Percentiles rank a stretch among this genome's conserved stretches.
Evolutionary conservation across 2,797 vertebrate genomes (phyloP).

Genomic region (Tympanoctomys barrerae): DNA sequence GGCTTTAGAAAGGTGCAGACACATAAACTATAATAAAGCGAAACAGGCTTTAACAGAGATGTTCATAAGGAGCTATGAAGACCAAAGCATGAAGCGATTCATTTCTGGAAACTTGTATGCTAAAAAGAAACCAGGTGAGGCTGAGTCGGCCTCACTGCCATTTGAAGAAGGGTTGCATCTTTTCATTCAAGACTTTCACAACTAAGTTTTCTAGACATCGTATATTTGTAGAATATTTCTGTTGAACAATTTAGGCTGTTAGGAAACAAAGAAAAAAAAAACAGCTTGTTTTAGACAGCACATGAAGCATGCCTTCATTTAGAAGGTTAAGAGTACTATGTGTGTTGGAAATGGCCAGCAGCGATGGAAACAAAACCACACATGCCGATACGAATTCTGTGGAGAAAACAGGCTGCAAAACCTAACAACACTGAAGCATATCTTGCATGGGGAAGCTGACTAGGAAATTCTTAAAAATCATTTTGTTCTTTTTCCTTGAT

Average conservation of each 20-base stretch:
- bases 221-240: not conserved
- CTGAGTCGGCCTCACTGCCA: not conserved
- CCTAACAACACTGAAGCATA: not conserved
- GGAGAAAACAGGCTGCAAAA: not conserved
- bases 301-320: slow-evolving; percentile 84
- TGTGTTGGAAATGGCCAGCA: slow-evolving; percentile 70
- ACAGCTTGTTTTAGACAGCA: slow-evolving; percentile 66
- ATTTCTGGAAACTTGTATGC: not conserved
- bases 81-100: not conserved
- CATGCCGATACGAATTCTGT: not conserved
- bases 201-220: not conserved
- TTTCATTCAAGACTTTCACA: slow-evolving; percentile 8
- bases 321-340: slow-evolving; percentile 84
- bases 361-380: slow-evolving; percentile 71
- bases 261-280: slow-evolving; percentile 11
- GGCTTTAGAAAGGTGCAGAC: slow-evolving; percentile 19
- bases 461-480: not conserved
- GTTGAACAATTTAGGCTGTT: not conserved
- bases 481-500: not conserved
- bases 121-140: not conserved
- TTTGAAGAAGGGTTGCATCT: slow-evolving; percentile 1
- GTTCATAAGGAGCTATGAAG: not conserved
- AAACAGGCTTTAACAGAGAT: not conserved
- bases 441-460: not conserved
- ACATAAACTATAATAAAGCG: not conserved